These are phyloP conservation scores for Haemorhous mexicanus DNA, from an alignment of 2,113 vertebrate species.

Conservation along the genomic window DNA sequence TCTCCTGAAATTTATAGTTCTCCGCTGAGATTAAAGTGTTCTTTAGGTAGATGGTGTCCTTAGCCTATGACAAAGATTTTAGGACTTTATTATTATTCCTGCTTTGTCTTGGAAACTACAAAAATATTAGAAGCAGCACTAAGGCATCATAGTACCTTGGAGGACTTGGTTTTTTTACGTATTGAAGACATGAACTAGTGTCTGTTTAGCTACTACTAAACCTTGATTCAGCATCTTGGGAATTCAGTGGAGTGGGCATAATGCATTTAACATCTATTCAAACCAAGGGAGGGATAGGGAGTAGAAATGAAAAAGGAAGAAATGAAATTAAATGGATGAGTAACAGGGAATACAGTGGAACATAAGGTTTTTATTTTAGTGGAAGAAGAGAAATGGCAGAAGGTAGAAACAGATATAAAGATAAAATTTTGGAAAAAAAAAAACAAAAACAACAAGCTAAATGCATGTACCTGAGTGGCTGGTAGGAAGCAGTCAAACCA, in stretches of 20 bases:
- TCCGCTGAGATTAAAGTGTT: not conserved
- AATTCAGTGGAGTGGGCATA: not conserved
- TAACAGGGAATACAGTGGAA: not conserved
- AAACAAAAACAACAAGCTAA: not conserved
- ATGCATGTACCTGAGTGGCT: not conserved
- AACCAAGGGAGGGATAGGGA: not conserved
- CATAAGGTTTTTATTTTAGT: not conserved
- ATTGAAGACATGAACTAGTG: not conserved
- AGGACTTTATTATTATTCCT: not conserved
- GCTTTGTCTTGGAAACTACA: not conserved
- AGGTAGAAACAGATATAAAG: not conserved
- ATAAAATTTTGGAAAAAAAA: not conserved
- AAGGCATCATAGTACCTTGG: not conserved
- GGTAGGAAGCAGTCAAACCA: not conserved
- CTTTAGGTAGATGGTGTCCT: not conserved
- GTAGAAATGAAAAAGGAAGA: not conserved
- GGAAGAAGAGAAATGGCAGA: not conserved
- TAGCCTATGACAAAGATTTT: not conserved
- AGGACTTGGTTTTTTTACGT: not conserved
- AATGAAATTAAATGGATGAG: not conserved
- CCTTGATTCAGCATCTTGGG: not conserved
- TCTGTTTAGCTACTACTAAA: not conserved
- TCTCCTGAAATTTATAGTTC: not conserved
- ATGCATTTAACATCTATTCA: not conserved
- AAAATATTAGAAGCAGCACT: not conserved